Evolutionary conservation across 2,888 invertebrate genomes (phyloP), one percentile per base, ranked within the genome.

Genomic region (Chaitophorus viminalis): DNA sequence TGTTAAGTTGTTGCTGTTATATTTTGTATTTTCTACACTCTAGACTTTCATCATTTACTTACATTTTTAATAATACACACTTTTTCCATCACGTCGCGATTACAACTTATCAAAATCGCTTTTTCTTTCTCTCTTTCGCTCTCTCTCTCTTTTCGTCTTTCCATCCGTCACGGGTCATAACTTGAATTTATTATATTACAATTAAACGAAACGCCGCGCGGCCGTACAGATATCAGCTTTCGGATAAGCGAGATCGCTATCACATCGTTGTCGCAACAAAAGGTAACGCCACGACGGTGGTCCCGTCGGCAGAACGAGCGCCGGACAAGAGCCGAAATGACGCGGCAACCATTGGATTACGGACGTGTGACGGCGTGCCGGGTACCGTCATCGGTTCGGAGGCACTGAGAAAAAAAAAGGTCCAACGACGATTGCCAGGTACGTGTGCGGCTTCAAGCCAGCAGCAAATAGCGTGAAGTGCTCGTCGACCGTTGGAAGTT

Each of bases 361-460:
- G 36, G 25, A 60, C 74, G 54, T 21, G 74, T 75, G 36, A 29
- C 36, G 74, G 60, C 83, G 60, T 36, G 11, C 39, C 74, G 74
- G 21, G 36, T 25, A 46, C 76, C 65, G 65, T 65, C 84, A 65
- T 84, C 76, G 65, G 25, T 25, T 29, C 9, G 60, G 76, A 76
- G 17, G 76, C 76, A 46, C 84, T 84, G 76, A 84, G 46, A n/a
- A n/a, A 39, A 84, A 76, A 46, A 84, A 84, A 76, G 76, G 65
- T 68, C 31, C 76, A 60, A 84, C 84, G 76, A 68, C 84, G 65
- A 76, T 83, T 65, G 75, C 75, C 83, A 83, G 83, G 83, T 83
- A 75, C 25, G 68, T 68, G 29, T 29, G 68, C 9, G 68, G 21
- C 60, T 21, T 46, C 14, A 46, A 46, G 46, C 46, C 14, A 46